Evolutionary conservation across 2,113 vertebrate genomes (phyloP).

Genomic region (Entelurus aequoreus): DNA sequence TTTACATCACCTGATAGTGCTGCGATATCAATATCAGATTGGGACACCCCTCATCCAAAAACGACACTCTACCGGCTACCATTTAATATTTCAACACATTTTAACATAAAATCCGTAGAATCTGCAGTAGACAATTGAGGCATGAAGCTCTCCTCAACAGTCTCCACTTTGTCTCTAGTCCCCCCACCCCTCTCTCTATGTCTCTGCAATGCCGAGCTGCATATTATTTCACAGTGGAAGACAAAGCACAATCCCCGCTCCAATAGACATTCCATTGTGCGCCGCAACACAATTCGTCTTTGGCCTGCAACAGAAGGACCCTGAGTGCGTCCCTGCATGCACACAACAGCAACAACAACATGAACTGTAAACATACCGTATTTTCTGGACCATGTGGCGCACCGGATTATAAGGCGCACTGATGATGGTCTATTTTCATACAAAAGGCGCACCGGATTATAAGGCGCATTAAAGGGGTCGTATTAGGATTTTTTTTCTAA

Average conservation of each 20-base stretch:
- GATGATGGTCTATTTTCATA: too few relatives aligned
- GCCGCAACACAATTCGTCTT: constrained; percentile 56
- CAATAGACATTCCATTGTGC: constrained; percentile 67
- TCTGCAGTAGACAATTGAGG: constrained; percentile 18
- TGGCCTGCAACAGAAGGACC: constrained; percentile 39
- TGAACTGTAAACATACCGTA: not conserved
- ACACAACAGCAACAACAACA: not conserved
- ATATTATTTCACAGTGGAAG: constrained; percentile 55
- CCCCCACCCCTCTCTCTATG: constrained; percentile 38
- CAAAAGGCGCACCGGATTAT: too few relatives aligned
- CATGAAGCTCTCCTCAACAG: constrained; percentile 47
- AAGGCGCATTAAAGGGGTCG: too few relatives aligned
- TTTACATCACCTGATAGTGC: too few relatives aligned
- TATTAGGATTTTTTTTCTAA: too few relatives aligned
- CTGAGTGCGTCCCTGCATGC: constrained; percentile 10
- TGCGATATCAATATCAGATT: too few relatives aligned
- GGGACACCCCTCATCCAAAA: too few relatives aligned
- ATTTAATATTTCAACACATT: not conserved
- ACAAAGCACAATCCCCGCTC: constrained; percentile 69
- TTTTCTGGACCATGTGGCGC: too few relatives aligned
- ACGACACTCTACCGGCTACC: too few relatives aligned
- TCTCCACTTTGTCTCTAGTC: constrained; percentile 46
- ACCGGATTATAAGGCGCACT: too few relatives aligned
- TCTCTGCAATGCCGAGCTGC: constrained; percentile 53
- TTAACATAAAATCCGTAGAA: not conserved